Evolutionary conservation across 2,888 invertebrate species (phyloP).

Genomic region (Onthophagus sagittarius): DNA sequence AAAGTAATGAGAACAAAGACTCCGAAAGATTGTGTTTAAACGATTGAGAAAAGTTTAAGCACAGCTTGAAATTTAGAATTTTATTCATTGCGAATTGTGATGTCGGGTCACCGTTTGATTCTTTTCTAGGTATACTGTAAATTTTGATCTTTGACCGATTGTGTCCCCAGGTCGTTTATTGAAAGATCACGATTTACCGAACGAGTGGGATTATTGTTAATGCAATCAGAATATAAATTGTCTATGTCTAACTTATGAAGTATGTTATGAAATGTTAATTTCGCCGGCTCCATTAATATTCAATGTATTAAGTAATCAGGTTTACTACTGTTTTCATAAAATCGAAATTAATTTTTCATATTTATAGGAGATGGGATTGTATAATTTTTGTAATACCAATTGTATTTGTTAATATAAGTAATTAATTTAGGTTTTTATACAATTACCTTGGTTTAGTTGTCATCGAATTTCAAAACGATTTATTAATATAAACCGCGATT

Average conservation of each 20-base stretch:
- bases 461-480: no score
- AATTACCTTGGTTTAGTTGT: no score
- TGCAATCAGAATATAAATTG: neutral
- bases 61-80: neutral
- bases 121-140: neutral
- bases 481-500: no score
- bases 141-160: neutral
- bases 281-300: neutral
- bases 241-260: neutral
- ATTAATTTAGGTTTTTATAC: no score
- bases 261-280: neutral
- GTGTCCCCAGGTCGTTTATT: neutral
- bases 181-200: neutral
- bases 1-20: no score
- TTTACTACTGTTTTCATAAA: neutral
- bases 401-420: no score
- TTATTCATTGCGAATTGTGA: neutral
- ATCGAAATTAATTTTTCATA: no score
- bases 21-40: no score
- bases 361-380: no score
- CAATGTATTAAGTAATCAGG: neutral
- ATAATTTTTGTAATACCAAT: no score
- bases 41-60: no score
- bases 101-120: neutral
- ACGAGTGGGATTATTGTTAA: neutral